Evolutionary conservation across 30 jellyfish, hydroid and myxozoan genomes (phyloP), one percentile per base, ranked within the genome.

Genomic region (Pelagia noctiluca): DNA sequence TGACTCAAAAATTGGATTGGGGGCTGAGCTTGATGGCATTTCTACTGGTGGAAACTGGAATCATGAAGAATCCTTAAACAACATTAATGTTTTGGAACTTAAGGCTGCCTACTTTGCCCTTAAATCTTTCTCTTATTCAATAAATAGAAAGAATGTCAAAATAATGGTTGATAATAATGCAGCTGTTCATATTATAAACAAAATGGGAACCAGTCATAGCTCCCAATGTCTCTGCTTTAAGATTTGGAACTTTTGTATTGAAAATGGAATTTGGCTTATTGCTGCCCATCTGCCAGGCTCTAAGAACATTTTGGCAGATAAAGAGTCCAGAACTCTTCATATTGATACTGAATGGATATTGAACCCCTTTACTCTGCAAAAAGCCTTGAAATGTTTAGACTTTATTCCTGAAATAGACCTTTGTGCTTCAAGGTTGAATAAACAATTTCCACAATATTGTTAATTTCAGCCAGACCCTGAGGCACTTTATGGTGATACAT

Each of bases 391-490:
- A 8, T 3, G 5, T 5, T 66, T 33, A 3, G 25, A 16, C 4
- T 66, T 66, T 66, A 7, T 4, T 8, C 66, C 64, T 3, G 11
- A 68, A 4, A 25, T 66, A 10, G 79, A 66, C 33, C 23, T 66
- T 5, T 66, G 21, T 25, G 79, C 79, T 7, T 66, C 79, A 37
- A 8, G 84, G 3, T 37, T 71, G 76, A 71, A 71, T 35, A 35
- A 34, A 19, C 32, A 71, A 71, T 34, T 18, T 31, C 7, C 75
- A 19, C 23, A 31, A 19, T 31, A 71, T 37, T 64, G 33, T 19
- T 31, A 78, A 3, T 71, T 30, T 71, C 3, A 62, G 24, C 84
- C 75, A 3, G 84, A 71, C 30, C 84, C 84, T 3, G 29, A n/a
- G 19, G 84, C 84, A 2, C 16, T 31, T 5, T 42, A 5, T 42